Percentiles rank a stretch among this genome's conserved stretches.
These are phyloP conservation scores for Unio pictorum DNA, from an alignment of 2,888 invertebrate species.

Conservation along the genomic window DNA sequence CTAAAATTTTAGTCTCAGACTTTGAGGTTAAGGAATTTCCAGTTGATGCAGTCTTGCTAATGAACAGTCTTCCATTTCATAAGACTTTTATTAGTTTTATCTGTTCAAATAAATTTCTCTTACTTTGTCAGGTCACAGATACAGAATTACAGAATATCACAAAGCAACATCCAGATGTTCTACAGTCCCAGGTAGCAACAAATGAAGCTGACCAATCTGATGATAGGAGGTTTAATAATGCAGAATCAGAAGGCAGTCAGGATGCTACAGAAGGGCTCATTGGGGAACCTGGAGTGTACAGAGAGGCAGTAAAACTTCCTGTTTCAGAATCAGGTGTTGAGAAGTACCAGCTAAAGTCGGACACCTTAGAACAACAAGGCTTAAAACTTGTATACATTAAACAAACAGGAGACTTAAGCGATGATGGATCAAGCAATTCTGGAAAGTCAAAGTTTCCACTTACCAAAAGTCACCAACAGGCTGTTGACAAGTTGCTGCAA, in stretches of 20 bases:
- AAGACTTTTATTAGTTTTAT: background rate
- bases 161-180: conserved; percentile 37
- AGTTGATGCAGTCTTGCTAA: background rate
- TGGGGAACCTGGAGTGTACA: conserved; percentile 20
- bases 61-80: background rate
- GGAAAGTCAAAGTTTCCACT: background rate
- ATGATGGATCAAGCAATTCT: background rate
- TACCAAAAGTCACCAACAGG: no score
- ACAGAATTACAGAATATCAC: conserved; percentile 66
- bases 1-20: background rate
- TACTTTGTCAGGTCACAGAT: conserved; percentile 58
- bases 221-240: conserved; percentile 23
- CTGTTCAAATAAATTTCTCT: conserved; percentile 1
- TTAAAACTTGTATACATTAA: conserved; percentile 18
- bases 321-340: conserved; percentile 17
- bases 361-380: conserved; percentile 34
- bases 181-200: conserved; percentile 12
- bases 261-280: conserved; percentile 13
- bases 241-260: conserved; percentile 17
- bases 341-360: conserved; percentile 37
- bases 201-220: conserved; percentile 16
- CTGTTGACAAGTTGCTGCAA: conserved; percentile 1
- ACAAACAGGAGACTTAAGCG: background rate
- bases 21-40: background rate
- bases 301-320: conserved; percentile 13